Percentiles rank a stretch among this genome's conserved stretches.
phyloP scores from a whole-genome alignment of 2,113 vertebrate genomes.

The Pardalotus punctatus region DNA sequence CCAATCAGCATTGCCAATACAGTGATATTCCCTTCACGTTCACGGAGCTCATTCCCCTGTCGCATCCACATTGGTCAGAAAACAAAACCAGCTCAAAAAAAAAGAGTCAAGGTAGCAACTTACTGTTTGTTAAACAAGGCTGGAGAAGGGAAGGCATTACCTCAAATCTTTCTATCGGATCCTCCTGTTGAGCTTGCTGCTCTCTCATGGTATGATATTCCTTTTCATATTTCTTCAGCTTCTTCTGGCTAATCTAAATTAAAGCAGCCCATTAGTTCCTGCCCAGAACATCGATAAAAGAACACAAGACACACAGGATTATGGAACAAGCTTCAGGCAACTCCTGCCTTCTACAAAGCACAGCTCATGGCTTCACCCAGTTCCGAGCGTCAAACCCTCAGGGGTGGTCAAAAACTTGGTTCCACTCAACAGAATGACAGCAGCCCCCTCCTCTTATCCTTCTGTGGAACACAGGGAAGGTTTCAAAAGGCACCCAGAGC shows the following conservation, averaged over 20 bases:
- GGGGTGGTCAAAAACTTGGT: background rate
- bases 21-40: background rate
- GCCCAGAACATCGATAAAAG: background rate
- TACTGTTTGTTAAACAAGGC: background rate
- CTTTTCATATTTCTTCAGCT: conserved; percentile 97
- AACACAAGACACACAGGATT: background rate
- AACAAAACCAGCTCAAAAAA: background rate
- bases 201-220: conserved; percentile 95
- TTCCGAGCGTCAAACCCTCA: background rate
- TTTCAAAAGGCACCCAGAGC: background rate
- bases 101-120: background rate
- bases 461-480: background rate
- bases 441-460: background rate
- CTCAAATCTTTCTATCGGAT: conserved; percentile 95
- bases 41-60: background rate
- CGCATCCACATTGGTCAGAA: background rate
- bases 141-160: conserved; percentile 60
- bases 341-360: background rate
- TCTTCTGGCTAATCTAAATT: conserved; percentile 95
- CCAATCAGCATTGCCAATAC: rapidly evolving
- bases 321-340: background rate
- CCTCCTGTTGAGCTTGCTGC: conserved; percentile 96
- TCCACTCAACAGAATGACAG: background rate
- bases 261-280: conserved; percentile 47
- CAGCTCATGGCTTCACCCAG: background rate